Evolutionary conservation across 2,113 vertebrate species (phyloP), one percentile per base, ranked within the genome.

Genomic region (Boleophthalmus pectinirostris): DNA sequence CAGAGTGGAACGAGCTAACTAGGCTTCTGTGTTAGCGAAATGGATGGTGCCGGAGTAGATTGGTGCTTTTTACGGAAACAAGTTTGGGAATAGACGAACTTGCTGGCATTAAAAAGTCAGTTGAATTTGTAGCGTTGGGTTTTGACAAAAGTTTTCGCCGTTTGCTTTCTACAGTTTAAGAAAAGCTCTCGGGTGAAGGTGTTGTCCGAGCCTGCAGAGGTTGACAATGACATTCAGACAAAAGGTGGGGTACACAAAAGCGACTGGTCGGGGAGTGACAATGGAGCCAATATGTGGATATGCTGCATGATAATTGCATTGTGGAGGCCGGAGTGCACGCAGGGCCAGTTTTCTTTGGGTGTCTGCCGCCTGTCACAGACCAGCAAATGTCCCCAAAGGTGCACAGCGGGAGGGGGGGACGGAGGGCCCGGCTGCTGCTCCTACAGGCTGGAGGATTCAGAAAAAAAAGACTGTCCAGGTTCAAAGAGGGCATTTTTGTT

Each of bases 301-400:
- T 73, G 79, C 73, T 68, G 86, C 74, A 84, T 86, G 75, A 81
- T 81, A 87, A 90, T 88, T 81, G 80, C 81, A 85, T 86, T 87
- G 79, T 86, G 79, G 71, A 78, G 76, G 72, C 65, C 45, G 24
- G 77, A 69, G 78, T 76, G 76, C 73, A 69, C 53, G 57, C 56
- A 29, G 73, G 72, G 66, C 61, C 72, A 75, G 76, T 82, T 90
- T 87, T 85, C 75, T 72, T 69, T 81, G 75, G 63, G 33, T 60
- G 74, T 78, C 70, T 77, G 70, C 82, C 80, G 83, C 68, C 77
- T 84, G 80, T 88, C 85, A 86, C 75, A 82, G 85, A 73, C 81
- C 64, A 73, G 86, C 74, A 80, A 85, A 81, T 38, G 81, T 78
- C 18, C 75, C 73, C 6, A n/a, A 71, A 74, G 77, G 73, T 72